A percentile compares a stretch with the other conserved stretches of the same genome.
phyloP scores from a whole-genome alignment of 2,888 invertebrate genomes.

The Cantharis rustica region DNA sequence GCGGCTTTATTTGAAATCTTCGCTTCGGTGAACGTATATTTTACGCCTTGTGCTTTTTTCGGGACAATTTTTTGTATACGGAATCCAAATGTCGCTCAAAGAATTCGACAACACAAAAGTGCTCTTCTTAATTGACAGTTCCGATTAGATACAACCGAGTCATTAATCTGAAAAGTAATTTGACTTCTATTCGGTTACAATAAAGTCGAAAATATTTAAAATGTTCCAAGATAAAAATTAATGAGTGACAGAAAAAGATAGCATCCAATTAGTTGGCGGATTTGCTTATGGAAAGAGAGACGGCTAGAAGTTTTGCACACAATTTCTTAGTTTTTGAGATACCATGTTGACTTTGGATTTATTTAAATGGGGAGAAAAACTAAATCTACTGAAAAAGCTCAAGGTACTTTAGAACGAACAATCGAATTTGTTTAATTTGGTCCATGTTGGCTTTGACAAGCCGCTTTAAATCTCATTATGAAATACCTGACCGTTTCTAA shows the following conservation, averaged over 20 bases:
- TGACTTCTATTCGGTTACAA: conserved; percentile 30
- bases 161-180: conserved; percentile 46
- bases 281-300: conserved; percentile 1
- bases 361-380: neutral
- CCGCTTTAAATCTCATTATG: conserved; percentile 29
- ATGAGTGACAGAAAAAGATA: conserved; percentile 45
- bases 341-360: neutral
- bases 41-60: neutral
- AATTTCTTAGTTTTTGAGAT: neutral
- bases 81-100: conserved; percentile 16
- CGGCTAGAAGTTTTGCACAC: conserved; percentile 8
- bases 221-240: conserved; percentile 50
- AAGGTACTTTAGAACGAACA: conserved; percentile 17
- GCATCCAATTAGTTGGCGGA: conserved; percentile 44
- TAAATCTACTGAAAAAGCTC: conserved; percentile 4
- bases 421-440: conserved; percentile 22
- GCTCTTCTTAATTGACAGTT: conserved; percentile 53
- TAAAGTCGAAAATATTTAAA: conserved; percentile 38
- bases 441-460: conserved; percentile 24
- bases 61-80: conserved; percentile 4
- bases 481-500: conserved; percentile 29
- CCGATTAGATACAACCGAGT: conserved; percentile 49
- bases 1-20: neutral
- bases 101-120: conserved; percentile 45
- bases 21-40: neutral